Base-by-base conservation (phyloP, 1,140 invertebrate species). In the Drosophila mojavensis region DNA sequence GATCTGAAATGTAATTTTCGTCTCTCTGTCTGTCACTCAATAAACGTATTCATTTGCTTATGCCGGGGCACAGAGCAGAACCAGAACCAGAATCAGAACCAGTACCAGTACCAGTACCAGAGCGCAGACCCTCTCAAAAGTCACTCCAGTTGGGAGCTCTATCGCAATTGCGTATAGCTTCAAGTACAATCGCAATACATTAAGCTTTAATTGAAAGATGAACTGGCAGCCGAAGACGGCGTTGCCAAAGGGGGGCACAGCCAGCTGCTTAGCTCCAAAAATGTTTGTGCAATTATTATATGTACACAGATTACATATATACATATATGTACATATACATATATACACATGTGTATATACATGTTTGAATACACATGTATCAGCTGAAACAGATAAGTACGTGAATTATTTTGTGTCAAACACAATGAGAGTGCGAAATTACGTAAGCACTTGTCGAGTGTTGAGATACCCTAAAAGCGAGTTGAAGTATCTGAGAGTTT, bases 191-290 rank as follows among this genome's bases (percentile, higher is more conserved):
- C 63, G 64, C 82, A 88, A 85, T 82, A 85, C 82, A 85, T 85
- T 88, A 82, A 88, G 74, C 67, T 85, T 79, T 85, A 85, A 85
- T 85, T 88, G 82, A 88, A 83, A 85, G 82, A 88, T 80, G 70
- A 67, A 88, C 82, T 82, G 82, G 64, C 82, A 81, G 82, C 60
- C 39, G n/a, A 15, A 17, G 48, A 55, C 13, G 10, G 43, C 41
- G 24, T 4, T 2, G n/a, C 36, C 10, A 7, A 7, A 54, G 39
- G 4, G 20, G 45, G 24, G 43, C 20, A 59, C 26, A 54, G 53
- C 17, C 36, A 45, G 48, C 63, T 43, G 63, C 55, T 60, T 83
- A 39, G 36, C 36, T 39, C 36, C 66, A 53, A 73, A 73, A 53
- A 74, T 70, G 69, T 67, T 59, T 63, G 54, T 60, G 54, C 26